Evolutionary conservation across 23 tunicate species (phyloP).

Genomic region (Halocynthia roretzi): DNA sequence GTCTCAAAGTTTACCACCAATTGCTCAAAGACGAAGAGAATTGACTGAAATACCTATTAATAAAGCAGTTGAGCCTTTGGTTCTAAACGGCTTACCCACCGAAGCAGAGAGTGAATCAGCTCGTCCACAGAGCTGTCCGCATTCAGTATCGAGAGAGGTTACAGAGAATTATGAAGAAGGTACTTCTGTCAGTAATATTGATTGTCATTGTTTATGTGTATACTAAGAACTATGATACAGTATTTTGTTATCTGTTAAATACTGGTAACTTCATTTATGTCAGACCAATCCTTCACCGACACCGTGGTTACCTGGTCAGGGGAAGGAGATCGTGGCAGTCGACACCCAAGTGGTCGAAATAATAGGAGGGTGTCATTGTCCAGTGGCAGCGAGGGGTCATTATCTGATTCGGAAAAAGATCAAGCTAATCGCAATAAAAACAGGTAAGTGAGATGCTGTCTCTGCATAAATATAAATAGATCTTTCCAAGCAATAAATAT

Average conservation of each 20-base stretch:
- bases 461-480: no score
- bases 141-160: slow-evolving; percentile 41
- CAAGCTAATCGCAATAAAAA: no score
- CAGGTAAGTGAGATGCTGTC: no score
- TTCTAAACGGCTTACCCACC: neutral
- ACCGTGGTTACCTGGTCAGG: slow-evolving; percentile 87
- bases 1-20: no score
- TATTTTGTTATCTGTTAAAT: neutral
- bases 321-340: slow-evolving; percentile 57
- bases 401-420: neutral
- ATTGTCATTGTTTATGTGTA: no score
- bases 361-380: slow-evolving; percentile 19
- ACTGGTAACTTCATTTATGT: neutral
- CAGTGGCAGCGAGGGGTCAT: slow-evolving; percentile 32
- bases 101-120: slow-evolving; percentile 26
- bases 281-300: slow-evolving; percentile 36
- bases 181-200: no score
- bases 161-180: neutral
- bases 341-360: slow-evolving; percentile 35
- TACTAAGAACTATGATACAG: neutral
- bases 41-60: neutral
- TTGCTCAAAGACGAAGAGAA: no score
- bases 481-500: no score
- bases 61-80: neutral
- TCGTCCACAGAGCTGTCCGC: slow-evolving; percentile 87